Percentiles rank a stretch among this genome's conserved stretches.
These are phyloP conservation scores for Entomyzon cyanotis DNA, from an alignment of 2,113 vertebrate species.

Conservation along the genomic window DNA sequence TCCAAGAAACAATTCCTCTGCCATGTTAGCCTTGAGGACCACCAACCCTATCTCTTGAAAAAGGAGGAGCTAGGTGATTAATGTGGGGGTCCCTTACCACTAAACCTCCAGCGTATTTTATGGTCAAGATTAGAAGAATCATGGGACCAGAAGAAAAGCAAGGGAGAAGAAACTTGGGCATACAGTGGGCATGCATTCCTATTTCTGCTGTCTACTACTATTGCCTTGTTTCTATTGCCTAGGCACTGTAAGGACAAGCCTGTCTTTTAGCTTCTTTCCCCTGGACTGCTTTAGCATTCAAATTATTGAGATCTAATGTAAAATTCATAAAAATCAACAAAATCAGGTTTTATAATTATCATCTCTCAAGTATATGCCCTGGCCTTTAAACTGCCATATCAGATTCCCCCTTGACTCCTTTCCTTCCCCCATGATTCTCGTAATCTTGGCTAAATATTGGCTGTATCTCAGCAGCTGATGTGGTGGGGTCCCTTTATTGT, in stretches of 20 bases:
- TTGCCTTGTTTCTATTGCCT: not conserved
- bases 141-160: not conserved
- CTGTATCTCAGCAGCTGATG: not conserved
- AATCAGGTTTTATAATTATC: not conserved
- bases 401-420: not conserved
- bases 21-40: not conserved
- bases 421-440: not conserved
- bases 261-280: not conserved
- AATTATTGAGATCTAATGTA: not conserved
- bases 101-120: not conserved
- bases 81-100: not conserved
- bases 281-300: not conserved
- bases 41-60: not conserved
- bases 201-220: not conserved
- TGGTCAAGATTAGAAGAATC: not conserved
- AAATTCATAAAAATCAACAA: not conserved
- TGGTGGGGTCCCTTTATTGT: not conserved
- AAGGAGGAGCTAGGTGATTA: not conserved
- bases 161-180: not conserved
- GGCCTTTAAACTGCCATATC: not conserved
- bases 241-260: not conserved
- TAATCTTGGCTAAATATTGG: not conserved
- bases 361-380: not conserved
- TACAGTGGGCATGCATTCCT: not conserved
- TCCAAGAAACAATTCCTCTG: not conserved